These are phyloP conservation scores for Thyatira batis DNA, from an alignment of 2,888 invertebrate genomes.

Conservation along the genomic window DNA sequence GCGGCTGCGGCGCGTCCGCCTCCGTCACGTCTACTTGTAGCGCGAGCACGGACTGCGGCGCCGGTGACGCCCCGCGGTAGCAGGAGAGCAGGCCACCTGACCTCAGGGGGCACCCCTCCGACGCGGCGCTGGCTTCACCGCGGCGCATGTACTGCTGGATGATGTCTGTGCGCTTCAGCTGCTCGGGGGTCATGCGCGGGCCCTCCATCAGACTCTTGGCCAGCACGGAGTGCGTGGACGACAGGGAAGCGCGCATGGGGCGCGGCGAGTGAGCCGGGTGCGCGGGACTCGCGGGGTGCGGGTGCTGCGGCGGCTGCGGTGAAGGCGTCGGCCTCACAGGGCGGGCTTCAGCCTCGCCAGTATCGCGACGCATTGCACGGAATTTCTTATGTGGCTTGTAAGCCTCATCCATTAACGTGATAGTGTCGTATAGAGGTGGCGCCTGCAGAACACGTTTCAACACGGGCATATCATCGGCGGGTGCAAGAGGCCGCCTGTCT, in stretches of 20 bases:
- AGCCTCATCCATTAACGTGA: slow-evolving; percentile 95
- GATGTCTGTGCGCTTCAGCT: slow-evolving; percentile 94
- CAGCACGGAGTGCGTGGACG: slow-evolving; percentile 93
- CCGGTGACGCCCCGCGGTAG: slow-evolving; percentile 74
- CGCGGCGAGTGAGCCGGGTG: slow-evolving; percentile 81
- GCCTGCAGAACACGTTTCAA: slow-evolving; percentile 95
- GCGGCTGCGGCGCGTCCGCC: slow-evolving; percentile 90
- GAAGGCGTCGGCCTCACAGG: slow-evolving; percentile 73
- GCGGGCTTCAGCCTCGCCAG: slow-evolving; percentile 87
- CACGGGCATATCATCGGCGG: slow-evolving; percentile 95
- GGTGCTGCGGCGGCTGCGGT: slow-evolving; percentile 78
- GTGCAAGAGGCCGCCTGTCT: slow-evolving; percentile 79
- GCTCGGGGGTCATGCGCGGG: slow-evolving; percentile 96
- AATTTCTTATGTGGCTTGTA: slow-evolving; percentile 98
- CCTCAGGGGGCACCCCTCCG: slow-evolving; percentile 71
- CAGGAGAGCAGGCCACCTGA: slow-evolving; percentile 58
- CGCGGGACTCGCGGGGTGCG: slow-evolving; percentile 69
- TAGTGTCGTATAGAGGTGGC: slow-evolving; percentile 94
- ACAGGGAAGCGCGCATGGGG: slow-evolving; percentile 83
- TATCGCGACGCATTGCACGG: slow-evolving; percentile 91
- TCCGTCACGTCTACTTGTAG: slow-evolving; percentile 91
- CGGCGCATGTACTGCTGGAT: slow-evolving; percentile 96
- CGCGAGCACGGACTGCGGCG: slow-evolving; percentile 71
- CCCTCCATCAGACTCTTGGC: slow-evolving; percentile 96
- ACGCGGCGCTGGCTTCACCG: slow-evolving; percentile 81